Base-by-base conservation (phyloP, 2,888 invertebrate genomes). In the Camponotus fellah region DNA sequence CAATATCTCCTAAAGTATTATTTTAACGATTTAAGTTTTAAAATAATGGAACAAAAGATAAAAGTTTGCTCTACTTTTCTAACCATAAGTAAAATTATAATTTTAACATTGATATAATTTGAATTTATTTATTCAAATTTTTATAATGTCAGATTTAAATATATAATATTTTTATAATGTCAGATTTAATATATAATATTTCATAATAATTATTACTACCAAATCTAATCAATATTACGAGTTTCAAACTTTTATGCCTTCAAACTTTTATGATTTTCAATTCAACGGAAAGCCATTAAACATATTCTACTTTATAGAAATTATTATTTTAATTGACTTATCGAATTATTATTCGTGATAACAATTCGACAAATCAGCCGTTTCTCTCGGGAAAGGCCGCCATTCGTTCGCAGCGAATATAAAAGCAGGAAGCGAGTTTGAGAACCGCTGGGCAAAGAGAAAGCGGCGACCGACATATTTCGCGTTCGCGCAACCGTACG, bases 361-460 rank as follows among this genome's bases (percentile, higher is more conserved):
- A 34, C 14, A 3, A 69, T 69, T 75, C 32, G 34, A 9, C 66
- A 21, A 76, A 17, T 62, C 12, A 12, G 14, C 2, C 56, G 56
- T 68, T 77, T 56, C 56, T 77, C 43, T 40, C 14, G 6, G 6
- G 17, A 1, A 71, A 9, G 68, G 58, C 56, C 66, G n/a, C 17
- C 17, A 40, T 32, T 21, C 46, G 46, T 32, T 46, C 32, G 17
- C 10, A 17, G 40, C n/a, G 69, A 10, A 58, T 60, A 77, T 62
- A 85, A 88, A 92, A 94, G 91, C 92, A 94, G 94, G 94, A 94
- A 95, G 94, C 89, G 87, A 88, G 85, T 92, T 91, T 94, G 94
- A 94, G 95, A 93, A 90, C 92, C 94, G 80, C 94, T 94, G 94
- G 32, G 82, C 89, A 81, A 92, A 94, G 94, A 94, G 94, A 95